Conservation (phyloP, 2,113 vertebrate species). For the Scomber scombrus region DNA sequence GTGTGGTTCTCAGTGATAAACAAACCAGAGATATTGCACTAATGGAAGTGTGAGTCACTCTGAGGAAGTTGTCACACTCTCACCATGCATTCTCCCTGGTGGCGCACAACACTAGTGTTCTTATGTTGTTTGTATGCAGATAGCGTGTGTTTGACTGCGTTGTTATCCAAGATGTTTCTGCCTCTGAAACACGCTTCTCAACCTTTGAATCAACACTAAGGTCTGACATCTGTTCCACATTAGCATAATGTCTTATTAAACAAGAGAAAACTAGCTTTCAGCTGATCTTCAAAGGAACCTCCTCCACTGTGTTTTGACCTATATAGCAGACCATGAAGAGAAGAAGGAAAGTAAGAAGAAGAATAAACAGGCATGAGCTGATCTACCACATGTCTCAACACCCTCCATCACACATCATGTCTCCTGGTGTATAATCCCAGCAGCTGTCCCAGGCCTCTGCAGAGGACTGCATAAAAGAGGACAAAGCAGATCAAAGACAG, state of each 20-base stretch:
- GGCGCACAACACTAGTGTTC: constrained; percentile 6
- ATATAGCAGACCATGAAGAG: not conserved
- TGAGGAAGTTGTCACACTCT: not conserved
- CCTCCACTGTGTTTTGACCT: constrained; percentile 8
- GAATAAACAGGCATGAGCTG: constrained; percentile 8
- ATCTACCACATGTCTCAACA: constrained; percentile 30
- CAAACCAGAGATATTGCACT: constrained; percentile 22
- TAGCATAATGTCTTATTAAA: constrained; percentile 32
- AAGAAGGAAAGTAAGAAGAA: constrained; percentile 1
- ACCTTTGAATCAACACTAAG: constrained; percentile 8
- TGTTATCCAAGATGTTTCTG: constrained; percentile 4
- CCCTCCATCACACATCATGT: constrained; percentile 13
- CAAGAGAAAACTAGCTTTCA: not conserved
- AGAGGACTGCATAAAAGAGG: not conserved
- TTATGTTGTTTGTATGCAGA: constrained; percentile 19
- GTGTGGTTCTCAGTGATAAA: constrained; percentile 11
- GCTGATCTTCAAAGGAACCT: constrained; percentile 23
- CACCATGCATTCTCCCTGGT: not conserved
- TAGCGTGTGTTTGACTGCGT: not conserved
- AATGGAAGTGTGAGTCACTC: constrained; percentile 28
- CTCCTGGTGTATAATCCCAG: not conserved
- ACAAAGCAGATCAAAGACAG: constrained; percentile 6
- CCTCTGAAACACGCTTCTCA: not conserved
- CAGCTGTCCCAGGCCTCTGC: not conserved
- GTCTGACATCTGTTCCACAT: constrained; percentile 38